phyloP scores from a whole-genome alignment of 1,140 invertebrate species.

The Meloidogyne chitwoodi region DNA sequence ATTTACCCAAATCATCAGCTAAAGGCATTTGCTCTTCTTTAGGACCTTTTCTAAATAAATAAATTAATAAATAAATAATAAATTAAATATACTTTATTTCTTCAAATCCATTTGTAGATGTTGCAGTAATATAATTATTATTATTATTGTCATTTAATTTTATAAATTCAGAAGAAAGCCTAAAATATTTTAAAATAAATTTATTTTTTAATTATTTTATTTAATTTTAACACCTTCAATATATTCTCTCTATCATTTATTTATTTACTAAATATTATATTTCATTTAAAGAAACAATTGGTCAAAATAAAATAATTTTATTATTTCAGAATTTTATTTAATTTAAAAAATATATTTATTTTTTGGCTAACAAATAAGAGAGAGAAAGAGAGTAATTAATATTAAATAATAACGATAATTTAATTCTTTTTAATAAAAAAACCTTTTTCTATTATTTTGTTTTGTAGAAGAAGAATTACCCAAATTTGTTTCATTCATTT shows the following conservation, averaged over 20 bases:
- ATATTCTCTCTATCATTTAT: no score
- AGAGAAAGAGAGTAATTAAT: no score
- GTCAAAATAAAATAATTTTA: background rate
- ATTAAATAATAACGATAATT: no score
- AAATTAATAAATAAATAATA: background rate
- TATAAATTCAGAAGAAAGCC: background rate
- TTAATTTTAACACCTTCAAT: background rate
- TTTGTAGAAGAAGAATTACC: background rate
- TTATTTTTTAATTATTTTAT: background rate
- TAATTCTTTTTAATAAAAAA: background rate
- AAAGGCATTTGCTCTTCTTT: background rate
- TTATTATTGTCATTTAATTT: background rate
- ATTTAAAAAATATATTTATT: no score
- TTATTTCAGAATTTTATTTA: no score
- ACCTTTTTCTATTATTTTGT: conserved; percentile 14
- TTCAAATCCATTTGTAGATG: background rate
- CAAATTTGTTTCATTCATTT: background rate
- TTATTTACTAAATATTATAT: background rate
- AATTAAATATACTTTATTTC: no score
- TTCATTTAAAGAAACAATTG: background rate
- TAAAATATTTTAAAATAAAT: background rate
- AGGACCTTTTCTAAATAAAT: background rate
- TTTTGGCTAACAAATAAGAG: no score
- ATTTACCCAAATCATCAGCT: background rate
- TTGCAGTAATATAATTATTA: background rate